Evolutionary conservation across 1,140 invertebrate species (phyloP).

Genomic region (Lucilia sericata): DNA sequence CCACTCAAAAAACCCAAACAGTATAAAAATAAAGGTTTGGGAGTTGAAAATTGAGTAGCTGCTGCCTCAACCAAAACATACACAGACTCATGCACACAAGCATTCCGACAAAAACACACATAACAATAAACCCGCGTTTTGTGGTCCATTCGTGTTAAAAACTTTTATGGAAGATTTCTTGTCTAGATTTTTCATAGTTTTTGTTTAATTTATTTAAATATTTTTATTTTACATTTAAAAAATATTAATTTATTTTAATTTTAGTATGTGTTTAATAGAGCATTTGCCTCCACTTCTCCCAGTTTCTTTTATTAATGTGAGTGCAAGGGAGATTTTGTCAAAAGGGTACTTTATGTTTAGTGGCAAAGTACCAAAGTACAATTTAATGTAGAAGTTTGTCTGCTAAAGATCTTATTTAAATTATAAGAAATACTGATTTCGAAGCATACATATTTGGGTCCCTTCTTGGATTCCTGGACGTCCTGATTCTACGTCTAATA

Average conservation of each 20-base stretch:
- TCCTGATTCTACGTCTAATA: no score
- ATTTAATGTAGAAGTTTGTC: no score
- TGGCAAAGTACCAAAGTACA: no score
- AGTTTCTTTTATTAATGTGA: no score
- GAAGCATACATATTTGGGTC: no score
- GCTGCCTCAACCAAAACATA: not conserved
- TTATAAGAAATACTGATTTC: no score
- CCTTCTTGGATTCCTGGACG: no score
- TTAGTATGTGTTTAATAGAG: not conserved
- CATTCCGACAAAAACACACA: not conserved
- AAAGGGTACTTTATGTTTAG: no score
- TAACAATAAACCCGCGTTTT: conserved; percentile 4
- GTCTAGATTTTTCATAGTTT: not conserved
- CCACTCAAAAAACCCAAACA: conserved; percentile 1
- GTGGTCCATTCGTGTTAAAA: not conserved
- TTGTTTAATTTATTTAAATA: conserved; percentile 2
- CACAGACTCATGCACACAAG: not conserved
- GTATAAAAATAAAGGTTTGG: not conserved
- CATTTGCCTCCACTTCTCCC: no score
- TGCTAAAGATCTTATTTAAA: no score
- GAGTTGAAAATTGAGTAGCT: not conserved
- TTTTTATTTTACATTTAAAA: not conserved
- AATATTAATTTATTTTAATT: not conserved
- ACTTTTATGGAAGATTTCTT: not conserved
- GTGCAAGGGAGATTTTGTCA: no score